phyloP scores from a whole-genome alignment of 2,888 invertebrate genomes.

The Dasysyrphus tricinctus region DNA sequence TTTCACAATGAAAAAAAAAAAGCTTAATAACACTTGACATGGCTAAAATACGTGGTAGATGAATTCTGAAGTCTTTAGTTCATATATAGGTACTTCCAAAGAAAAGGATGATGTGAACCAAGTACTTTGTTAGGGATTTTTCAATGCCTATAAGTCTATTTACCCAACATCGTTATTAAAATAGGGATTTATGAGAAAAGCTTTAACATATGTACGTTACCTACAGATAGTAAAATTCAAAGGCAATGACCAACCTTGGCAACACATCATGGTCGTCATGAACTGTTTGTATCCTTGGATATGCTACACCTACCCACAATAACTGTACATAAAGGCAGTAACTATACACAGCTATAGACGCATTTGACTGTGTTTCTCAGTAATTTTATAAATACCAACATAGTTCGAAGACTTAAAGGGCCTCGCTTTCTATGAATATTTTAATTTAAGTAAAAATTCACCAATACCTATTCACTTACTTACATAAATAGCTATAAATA shows the following conservation, averaged over 20 bases:
- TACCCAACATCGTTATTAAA: background rate
- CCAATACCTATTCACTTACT: too few relatives aligned
- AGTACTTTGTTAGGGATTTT: background rate
- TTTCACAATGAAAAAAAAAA: too few relatives aligned
- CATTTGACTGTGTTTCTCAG: background rate
- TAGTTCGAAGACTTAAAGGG: background rate
- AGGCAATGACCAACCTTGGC: constrained; percentile 25
- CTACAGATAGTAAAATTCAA: background rate
- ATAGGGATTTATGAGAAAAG: background rate
- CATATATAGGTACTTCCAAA: too few relatives aligned
- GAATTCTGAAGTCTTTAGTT: too few relatives aligned
- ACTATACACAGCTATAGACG: background rate
- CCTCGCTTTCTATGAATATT: background rate
- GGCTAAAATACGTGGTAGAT: too few relatives aligned
- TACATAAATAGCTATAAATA: too few relatives aligned
- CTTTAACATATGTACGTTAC: background rate
- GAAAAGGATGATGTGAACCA: too few relatives aligned
- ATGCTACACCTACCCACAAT: background rate
- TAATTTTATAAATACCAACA: background rate
- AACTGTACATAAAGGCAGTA: background rate
- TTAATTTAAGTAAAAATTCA: too few relatives aligned
- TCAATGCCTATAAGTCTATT: background rate
- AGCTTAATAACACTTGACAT: too few relatives aligned
- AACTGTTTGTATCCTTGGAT: background rate
- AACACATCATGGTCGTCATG: constrained; percentile 13